phyloP scores from a whole-genome alignment of 2,888 invertebrate species.

The Hypolimnas misippus region DNA sequence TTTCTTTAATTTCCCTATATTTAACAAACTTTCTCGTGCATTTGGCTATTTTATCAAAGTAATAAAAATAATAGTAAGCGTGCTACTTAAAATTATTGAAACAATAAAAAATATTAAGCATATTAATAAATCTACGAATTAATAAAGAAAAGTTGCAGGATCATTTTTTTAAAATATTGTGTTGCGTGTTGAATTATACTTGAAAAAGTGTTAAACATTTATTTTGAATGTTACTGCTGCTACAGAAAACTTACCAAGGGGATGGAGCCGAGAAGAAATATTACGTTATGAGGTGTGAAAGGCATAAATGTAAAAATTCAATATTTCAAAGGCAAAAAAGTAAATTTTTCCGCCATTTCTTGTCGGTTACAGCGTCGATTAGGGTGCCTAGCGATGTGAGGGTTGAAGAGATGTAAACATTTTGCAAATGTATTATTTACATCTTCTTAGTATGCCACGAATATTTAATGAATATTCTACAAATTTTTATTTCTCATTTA shows the following conservation, averaged over 20 bases:
- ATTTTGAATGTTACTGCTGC: conserved; percentile 79
- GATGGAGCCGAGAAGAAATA: conserved; percentile 74
- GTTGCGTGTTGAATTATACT: conserved; percentile 46
- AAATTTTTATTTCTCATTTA: too few relatives aligned
- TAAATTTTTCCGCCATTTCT: conserved; percentile 72
- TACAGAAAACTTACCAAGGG: conserved; percentile 74
- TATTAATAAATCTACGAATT: not conserved
- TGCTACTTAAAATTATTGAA: too few relatives aligned
- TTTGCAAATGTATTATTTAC: conserved; percentile 36
- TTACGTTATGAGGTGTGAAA: conserved; percentile 84
- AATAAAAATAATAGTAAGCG: conserved; percentile 17
- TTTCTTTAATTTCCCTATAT: conserved; percentile 37
- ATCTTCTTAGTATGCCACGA: conserved; percentile 12
- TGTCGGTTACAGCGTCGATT: conserved; percentile 66
- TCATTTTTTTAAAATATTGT: not conserved
- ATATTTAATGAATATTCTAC: not conserved
- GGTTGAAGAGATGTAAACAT: conserved; percentile 45
- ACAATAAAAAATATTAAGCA: not conserved
- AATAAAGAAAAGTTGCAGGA: too few relatives aligned
- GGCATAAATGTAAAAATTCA: conserved; percentile 83
- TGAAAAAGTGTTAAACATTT: conserved; percentile 82
- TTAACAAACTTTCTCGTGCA: conserved; percentile 24
- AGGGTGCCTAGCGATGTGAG: conserved; percentile 44
- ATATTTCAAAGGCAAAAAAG: conserved; percentile 75
- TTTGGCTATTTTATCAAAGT: conserved; percentile 16